Base-by-base conservation (phyloP, 1,140 invertebrate genomes). In the Dendrolimus kikuchii region DNA sequence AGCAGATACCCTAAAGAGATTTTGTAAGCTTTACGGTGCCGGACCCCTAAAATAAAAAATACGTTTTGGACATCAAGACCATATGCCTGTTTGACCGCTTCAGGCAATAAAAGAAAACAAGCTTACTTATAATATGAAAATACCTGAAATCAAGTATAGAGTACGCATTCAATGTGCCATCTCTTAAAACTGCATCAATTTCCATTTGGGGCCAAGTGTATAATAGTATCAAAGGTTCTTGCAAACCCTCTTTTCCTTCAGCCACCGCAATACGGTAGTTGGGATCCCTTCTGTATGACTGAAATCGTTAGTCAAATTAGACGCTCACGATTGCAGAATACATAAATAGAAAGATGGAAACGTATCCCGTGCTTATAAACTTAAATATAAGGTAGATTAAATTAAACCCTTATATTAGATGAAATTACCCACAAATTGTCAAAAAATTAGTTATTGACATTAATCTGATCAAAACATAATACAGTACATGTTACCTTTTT, bases 121-220 rank as follows among this genome's bases (percentile, higher is more conserved):
- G 23, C 38, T 43, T 23, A 51, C 9, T 36, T 57, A 40, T 38
- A 9, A 57, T 50, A 46, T 38, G 47, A n/a, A 71, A 86, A 5
- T 51, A 95, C 94, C 92, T 96, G 74, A 95, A 97, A 61, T 93
- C 88, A 2, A 96, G 83, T 64, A 92, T 91, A 78, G 92, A 90
- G 70, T 94, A 96, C n/a, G 89, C 90, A 65, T 85, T 85, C 10
- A 89, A 80, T 0, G 95, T 94, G n/a, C 95, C 95, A 52, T 91
- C 90, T 55, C 90, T 83, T 38, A 97, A 84, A 42, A 94, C 90
- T 5, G 91, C 89, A 42, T 94, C 88, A 5, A 95, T 90, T 54
- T 93, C 88, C 75, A 96, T 88, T 45, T 89, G 89, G 0, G 95
- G 95, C 92, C 93, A 97, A 50, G 92, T 91, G 71, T 96, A 97